phyloP scores from a whole-genome alignment of 2,888 invertebrate genomes.

The Chymomyza caudatula region DNA sequence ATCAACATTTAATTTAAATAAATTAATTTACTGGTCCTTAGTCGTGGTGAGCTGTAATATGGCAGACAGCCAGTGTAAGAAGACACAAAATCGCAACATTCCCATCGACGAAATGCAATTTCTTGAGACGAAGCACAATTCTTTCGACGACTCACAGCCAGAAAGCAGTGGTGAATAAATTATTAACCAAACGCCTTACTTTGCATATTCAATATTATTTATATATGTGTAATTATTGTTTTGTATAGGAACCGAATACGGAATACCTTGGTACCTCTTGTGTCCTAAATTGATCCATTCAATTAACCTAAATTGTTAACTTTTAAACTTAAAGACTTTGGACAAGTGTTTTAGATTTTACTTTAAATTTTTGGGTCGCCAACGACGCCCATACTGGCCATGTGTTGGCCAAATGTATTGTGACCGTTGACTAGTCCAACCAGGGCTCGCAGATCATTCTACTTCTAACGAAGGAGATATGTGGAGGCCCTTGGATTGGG shows the following conservation, averaged over 20 bases:
- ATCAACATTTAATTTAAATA: conserved; percentile 50
- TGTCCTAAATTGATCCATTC: too few relatives aligned
- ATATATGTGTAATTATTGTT: background rate
- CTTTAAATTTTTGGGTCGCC: too few relatives aligned
- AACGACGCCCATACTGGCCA: too few relatives aligned
- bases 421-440: too few relatives aligned
- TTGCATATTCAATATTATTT: background rate
- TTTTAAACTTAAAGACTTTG: too few relatives aligned
- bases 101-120: background rate
- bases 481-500: too few relatives aligned
- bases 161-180: background rate
- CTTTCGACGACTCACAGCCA: background rate
- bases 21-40: conserved; percentile 51
- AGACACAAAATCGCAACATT: background rate
- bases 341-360: too few relatives aligned
- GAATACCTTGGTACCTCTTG: too few relatives aligned
- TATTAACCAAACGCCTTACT: background rate
- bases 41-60: background rate
- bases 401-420: too few relatives aligned
- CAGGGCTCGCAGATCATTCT: too few relatives aligned
- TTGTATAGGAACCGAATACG: background rate
- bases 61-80: background rate
- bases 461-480: too few relatives aligned
- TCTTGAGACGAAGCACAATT: background rate
- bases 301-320: too few relatives aligned